Percentiles rank a stretch among this genome's conserved stretches.
Evolutionary conservation across 2,797 vertebrate genomes (phyloP).

Genomic region (Selene dorsalis): DNA sequence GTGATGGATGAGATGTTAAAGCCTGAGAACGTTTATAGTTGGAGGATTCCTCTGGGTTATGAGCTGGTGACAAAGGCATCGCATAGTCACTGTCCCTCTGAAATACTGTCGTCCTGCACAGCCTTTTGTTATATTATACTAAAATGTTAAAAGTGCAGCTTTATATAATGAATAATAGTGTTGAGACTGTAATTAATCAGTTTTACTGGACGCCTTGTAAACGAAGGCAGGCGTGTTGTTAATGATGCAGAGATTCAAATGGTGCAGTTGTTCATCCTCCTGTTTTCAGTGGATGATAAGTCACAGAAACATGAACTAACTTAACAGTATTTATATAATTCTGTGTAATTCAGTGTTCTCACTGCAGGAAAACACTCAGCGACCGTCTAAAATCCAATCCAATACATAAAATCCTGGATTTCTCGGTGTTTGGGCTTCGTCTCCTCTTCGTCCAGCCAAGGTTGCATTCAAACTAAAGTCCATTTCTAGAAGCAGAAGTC

Average conservation of each 20-base stretch:
- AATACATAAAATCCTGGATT: not conserved
- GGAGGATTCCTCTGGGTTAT: constrained; percentile 36
- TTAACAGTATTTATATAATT: not conserved
- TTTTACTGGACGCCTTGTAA: not conserved
- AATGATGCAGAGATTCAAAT: not conserved
- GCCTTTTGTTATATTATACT: not conserved
- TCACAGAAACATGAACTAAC: not conserved
- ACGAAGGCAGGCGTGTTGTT: not conserved
- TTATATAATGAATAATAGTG: not conserved
- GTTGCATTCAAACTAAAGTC: not conserved
- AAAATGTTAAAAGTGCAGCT: not conserved
- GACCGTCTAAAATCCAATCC: not conserved
- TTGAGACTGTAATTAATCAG: not conserved
- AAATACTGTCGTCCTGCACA: constrained; percentile 1
- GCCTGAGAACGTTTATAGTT: constrained; percentile 35
- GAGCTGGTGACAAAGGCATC: constrained; percentile 29
- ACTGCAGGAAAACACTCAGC: not conserved
- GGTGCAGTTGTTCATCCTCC: not conserved
- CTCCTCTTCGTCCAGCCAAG: not conserved
- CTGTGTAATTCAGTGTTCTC: not conserved
- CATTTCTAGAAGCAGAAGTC: not conserved
- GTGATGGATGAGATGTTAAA: constrained; percentile 48
- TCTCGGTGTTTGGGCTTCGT: not conserved
- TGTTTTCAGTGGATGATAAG: not conserved
- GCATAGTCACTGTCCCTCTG: constrained; percentile 22